Evolutionary conservation across 92 coral and sea anemone species (phyloP).

Genomic region (Palythoa heliodiscus): DNA sequence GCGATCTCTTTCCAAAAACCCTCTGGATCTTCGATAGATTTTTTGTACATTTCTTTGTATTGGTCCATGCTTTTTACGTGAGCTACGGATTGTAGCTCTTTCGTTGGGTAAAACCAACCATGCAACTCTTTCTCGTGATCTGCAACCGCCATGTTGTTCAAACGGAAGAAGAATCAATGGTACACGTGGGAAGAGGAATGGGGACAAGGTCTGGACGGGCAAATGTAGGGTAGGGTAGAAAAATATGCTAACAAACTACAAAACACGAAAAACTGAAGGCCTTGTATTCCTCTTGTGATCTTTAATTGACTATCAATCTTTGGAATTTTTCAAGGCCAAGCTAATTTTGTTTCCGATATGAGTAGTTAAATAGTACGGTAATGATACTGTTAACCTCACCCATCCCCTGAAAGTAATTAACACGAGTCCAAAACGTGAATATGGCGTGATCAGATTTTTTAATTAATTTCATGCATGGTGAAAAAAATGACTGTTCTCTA

Average conservation of each 20-base stretch:
- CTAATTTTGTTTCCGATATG: too few species aligned
- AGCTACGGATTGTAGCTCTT: conserved; percentile 73
- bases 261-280: not conserved
- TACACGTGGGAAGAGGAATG: conserved; percentile 12
- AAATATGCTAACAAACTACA: not conserved
- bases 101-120: conserved; percentile 85
- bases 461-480: too few species aligned
- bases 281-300: not conserved
- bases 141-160: conserved; percentile 63
- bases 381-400: too few species aligned
- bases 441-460: too few species aligned
- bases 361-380: too few species aligned
- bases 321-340: too few species aligned
- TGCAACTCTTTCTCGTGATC: conserved; percentile 73
- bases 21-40: conserved; percentile 89
- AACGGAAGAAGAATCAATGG: too few species aligned
- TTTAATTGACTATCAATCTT: not conserved
- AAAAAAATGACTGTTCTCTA: too few species aligned
- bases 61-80: conserved; percentile 84
- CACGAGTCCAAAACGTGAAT: too few species aligned
- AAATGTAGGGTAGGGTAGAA: not conserved
- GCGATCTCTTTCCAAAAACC: conserved; percentile 94
- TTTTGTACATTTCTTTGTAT: conserved; percentile 80
- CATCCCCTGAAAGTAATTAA: too few species aligned
- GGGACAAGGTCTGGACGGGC: not conserved